Evolutionary conservation across 2,888 invertebrate genomes (phyloP), one percentile per base, ranked within the genome.

Genomic region (Yponomeuta plumbellus): DNA sequence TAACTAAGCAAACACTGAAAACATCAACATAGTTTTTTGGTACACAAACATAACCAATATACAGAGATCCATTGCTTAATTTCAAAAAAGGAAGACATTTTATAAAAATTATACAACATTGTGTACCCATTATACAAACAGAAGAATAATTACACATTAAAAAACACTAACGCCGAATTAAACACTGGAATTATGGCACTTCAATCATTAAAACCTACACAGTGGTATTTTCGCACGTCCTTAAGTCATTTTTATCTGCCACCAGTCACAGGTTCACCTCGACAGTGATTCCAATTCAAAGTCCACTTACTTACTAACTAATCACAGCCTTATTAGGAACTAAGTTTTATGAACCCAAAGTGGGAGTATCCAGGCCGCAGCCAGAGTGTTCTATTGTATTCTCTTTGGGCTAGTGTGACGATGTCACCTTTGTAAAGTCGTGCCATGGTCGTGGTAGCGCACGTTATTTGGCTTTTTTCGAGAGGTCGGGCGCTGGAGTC

Each of bases 261-360:
- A 20, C 20, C 21, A 21, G 44, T 6, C 13, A 44, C 4, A 13
- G 13, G 13, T 44, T 58, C 57, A 22, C 22, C 20, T 5, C 21
- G 44, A 17, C 44, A 61, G 22, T 23, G 34, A 6, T 61, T n/a
- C 34, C 0, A 61, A 61, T 10, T 61, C 11, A 26, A 34, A 61
- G 61, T 61, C 11, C 61, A 26, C 61, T 2, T 61, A 26, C n/a
- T 21, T 39, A 56, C 23, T 39, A 26, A 13, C 34, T 34, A 34
- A 39, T 82, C 83, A 84, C 85, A 85, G 84, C 81, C 80, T 68
- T 68, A 67, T 78, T 85, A 89, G 83, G 88, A 85, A 81, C 84
- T 83, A 73, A 91, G 79, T 82, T 89, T 90, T 8, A 90, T 77
- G 66, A 91, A 87, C 1, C 90, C 90, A 67, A 90, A 75, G 76